Conservation (phyloP, 2,888 invertebrate genomes). For the Stomorhina lunata region DNA sequence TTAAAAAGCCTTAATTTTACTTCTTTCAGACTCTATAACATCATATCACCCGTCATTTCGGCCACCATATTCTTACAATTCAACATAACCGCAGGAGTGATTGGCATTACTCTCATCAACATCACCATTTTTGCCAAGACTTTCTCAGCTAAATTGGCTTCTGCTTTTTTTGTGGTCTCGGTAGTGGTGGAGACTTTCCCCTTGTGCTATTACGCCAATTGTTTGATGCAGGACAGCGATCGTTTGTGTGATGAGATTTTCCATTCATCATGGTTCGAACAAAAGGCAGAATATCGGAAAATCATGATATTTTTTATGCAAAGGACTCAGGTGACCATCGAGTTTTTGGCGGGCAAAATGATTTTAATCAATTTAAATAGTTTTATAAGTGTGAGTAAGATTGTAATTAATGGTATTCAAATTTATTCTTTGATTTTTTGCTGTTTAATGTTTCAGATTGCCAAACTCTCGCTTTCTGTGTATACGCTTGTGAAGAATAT, state of each 20-base stretch:
- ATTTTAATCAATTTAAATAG: slow-evolving; percentile 62
- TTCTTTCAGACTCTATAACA: slow-evolving; percentile 60
- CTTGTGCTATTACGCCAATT: slow-evolving; percentile 60
- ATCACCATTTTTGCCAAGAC: slow-evolving; percentile 56
- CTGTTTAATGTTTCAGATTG: slow-evolving; percentile 44
- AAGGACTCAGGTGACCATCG: slow-evolving; percentile 29
- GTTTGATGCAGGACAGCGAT: slow-evolving; percentile 53
- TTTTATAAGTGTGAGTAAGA: slow-evolving; percentile 66
- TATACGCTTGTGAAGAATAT: slow-evolving; percentile 45
- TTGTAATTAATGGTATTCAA: neutral
- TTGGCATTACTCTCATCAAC: slow-evolving; percentile 58
- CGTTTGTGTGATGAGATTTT: slow-evolving; percentile 52
- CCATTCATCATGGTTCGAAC: slow-evolving; percentile 57
- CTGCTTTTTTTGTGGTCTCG: slow-evolving; percentile 46
- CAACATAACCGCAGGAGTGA: slow-evolving; percentile 49
- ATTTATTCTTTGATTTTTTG: neutral
- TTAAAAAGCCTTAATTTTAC: no score
- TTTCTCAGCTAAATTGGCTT: slow-evolving; percentile 45
- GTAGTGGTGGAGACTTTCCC: slow-evolving; percentile 57
- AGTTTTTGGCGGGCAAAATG: slow-evolving; percentile 54
- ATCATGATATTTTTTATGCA: slow-evolving; percentile 60
- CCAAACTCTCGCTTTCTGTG: slow-evolving; percentile 58
- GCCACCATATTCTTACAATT: slow-evolving; percentile 65
- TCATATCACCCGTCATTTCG: slow-evolving; percentile 64
- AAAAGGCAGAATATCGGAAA: slow-evolving; percentile 42